phyloP scores from a whole-genome alignment of 1,140 invertebrate species.

The Semibalanus balanoides region DNA sequence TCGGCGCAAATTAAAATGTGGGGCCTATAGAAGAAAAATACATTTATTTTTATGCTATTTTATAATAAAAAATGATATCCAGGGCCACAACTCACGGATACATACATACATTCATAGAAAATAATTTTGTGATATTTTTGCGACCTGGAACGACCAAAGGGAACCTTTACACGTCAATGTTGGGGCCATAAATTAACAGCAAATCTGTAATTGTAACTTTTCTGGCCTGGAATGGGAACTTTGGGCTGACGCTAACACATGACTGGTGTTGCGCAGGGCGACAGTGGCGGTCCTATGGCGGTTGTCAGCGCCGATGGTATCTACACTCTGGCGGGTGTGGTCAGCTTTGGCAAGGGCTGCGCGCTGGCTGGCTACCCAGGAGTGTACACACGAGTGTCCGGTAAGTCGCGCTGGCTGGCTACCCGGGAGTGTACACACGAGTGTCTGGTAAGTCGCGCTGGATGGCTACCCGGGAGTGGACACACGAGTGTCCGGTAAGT shows the following conservation, averaged over 20 bases:
- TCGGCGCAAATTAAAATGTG: no score
- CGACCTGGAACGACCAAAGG: no score
- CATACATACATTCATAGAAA: no score
- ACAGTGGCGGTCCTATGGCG: neutral
- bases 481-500: neutral
- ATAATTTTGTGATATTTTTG: no score
- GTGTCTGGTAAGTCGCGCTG: slow-evolving; percentile 20
- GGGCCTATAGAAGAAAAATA: no score
- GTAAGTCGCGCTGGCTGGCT: slow-evolving; percentile 24
- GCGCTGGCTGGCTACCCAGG: slow-evolving; percentile 34
- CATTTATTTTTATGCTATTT: no score
- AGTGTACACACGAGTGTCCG: neutral
- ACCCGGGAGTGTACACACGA: slow-evolving; percentile 27
- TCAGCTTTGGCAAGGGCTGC: slow-evolving; percentile 41
- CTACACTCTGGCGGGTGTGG: neutral
- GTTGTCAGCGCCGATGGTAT: neutral
- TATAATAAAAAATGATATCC: no score
- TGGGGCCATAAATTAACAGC: neutral
- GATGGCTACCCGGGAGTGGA: slow-evolving; percentile 28
- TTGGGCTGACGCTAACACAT: neutral
- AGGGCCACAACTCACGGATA: neutral
- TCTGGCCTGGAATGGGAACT: neutral
- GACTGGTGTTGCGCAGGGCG: neutral
- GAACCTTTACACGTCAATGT: neutral
- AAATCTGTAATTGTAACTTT: neutral